Conservation (phyloP, 2,888 invertebrate species). For the Mesoligia furuncula region DNA sequence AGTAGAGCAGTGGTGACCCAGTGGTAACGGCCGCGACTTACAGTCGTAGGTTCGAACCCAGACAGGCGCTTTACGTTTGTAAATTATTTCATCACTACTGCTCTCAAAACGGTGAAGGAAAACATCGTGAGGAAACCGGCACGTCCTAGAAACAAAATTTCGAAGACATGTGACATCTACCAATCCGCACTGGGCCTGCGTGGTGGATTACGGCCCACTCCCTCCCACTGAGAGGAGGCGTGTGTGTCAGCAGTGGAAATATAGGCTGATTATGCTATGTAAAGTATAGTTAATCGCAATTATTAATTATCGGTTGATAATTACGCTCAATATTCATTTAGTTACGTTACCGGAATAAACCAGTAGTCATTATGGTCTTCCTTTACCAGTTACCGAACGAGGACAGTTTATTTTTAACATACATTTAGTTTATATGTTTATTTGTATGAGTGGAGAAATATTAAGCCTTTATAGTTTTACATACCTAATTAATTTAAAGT, state of each 20-base stretch:
- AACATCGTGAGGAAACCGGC: background rate
- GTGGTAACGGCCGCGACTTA: background rate
- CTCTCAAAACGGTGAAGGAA: background rate
- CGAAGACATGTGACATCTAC: background rate
- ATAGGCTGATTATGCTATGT: constrained; percentile 27
- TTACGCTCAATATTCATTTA: constrained; percentile 70
- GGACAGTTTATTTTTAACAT: constrained; percentile 63
- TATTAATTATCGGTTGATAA: constrained; percentile 48
- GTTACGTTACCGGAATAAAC: constrained; percentile 79
- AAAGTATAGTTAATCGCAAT: constrained; percentile 46
- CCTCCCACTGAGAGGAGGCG: background rate
- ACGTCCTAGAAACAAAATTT: background rate
- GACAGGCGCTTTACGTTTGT: background rate
- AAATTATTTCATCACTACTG: background rate
- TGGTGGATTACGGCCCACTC: background rate
- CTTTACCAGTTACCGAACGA: constrained; percentile 80
- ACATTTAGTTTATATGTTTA: constrained; percentile 38
- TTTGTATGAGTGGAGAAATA: constrained; percentile 32
- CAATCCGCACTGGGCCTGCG: background rate
- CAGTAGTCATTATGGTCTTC: constrained; percentile 78
- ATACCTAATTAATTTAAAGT: constrained; percentile 29
- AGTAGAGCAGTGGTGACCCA: background rate
- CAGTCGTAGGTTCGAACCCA: too few species aligned
- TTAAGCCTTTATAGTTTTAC: constrained; percentile 32
- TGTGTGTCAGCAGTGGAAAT: background rate